Evolutionary conservation across 2,797 vertebrate species (phyloP), one percentile per base, ranked within the genome.

Genomic region (Melopsittacus undulatus): DNA sequence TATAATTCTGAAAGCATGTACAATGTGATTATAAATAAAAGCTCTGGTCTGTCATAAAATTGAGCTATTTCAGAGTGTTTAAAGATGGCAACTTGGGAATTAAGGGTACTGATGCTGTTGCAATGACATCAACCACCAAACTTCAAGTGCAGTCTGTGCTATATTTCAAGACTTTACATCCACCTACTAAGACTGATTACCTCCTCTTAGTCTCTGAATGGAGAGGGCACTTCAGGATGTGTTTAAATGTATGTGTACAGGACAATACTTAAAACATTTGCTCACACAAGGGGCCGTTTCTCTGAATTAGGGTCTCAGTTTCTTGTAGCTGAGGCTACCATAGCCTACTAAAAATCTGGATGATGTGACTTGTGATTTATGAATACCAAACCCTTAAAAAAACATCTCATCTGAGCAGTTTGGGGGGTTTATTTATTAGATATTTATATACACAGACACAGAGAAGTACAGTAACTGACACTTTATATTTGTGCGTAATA

Each of bases 61-160:
- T 38, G 51, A 86, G 49, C 73, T 84, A 29, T 86, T 92, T 81
- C 83, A 73, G 83, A 48, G 30, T 64, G 90, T 75, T 49, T 69
- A n/a, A 95, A 90, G 32, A 88, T 27, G 29, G 72, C 66, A 89
- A 22, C 59, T 76, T 0, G 0, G 56, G 77, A 82, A 90, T 84
- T 87, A 89, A 59, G 0, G 4, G 38, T 18, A 81, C 68, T 63
- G 73, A 79, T 87, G 93, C 67, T 77, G 70, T 78, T 36, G 26
- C 54, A 70, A 77, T 61, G 85, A 54, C 82, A 88, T 80, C 92
- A 92, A 62, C 79, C 86, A 93, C 69, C 85, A 89, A 97, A 95
- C 86, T 93, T 94, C 36, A 42, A 67, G 57, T 1, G 7, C 67
- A 83, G 64, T 29, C 49, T 73, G 75, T 49, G 49, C 43, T 89